Base-by-base conservation (phyloP, 2,797 vertebrate genomes). In the Salmo trutta region DNA sequence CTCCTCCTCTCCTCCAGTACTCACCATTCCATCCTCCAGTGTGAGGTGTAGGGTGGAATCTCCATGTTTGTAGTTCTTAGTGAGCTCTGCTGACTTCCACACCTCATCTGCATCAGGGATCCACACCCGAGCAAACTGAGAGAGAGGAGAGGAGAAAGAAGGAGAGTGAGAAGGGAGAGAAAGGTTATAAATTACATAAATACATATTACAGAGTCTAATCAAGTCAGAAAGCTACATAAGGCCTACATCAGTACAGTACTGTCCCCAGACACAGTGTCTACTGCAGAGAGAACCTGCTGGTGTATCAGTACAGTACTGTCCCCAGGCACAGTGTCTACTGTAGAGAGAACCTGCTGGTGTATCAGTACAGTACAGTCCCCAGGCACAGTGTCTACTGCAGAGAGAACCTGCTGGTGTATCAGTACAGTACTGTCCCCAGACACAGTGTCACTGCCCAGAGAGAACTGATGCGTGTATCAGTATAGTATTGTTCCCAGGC, bases 81-180 rank as follows among this genome's bases (percentile, higher is more conserved):
- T 94, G 71, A 99, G 94, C 87, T 98, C 97, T 76, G 98, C 98
- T 24, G 98, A 99, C 89, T 96, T 98, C 98, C 98, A 99, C 19
- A 99, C 98, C 33, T 99, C 97, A 77, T 99, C 98, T 3, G 94
- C 91, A 87, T 99, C 97, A 16, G 98, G 97, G 85, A 99, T 98
- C 98, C 98, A 99, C 83, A 99, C 97, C 91, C 98, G 94, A 84
- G 98, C 97, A 90, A 93, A 93, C 98, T 99, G 93, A 52, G 89
- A 84, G 3, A 88, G 29, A 91, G 71, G 0, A 77, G 16, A 67
- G 15, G 19, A 73, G 24, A 14, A 31, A 73, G 5, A n/a, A 12
- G 41, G 14, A 29, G n/a, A 27, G 31, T 52, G 6, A 15, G 14
- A 1, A 19, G 62, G 24, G 24, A 65, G 62, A 65, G 62, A 29